Conservation (phyloP, 2,888 invertebrate species). For the Microctonus aethiopoides region DNA sequence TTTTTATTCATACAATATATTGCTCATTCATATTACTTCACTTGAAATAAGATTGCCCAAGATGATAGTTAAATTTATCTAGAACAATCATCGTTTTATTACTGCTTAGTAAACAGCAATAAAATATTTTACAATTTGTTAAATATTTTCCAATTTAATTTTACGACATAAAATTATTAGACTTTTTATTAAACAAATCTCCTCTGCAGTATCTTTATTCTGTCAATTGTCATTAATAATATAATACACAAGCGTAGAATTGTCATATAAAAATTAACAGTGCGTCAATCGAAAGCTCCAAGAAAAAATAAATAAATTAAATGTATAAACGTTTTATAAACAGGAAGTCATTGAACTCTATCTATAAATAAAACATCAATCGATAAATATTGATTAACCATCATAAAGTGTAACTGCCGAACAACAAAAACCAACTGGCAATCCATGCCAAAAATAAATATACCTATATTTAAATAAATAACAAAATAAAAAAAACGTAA, state of each 20-base stretch:
- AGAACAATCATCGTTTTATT: neutral
- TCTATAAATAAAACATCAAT: slow-evolving; percentile 45
- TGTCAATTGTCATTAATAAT: neutral
- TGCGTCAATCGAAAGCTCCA: neutral
- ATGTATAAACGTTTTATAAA: neutral
- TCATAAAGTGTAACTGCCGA: neutral
- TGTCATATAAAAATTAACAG: no score
- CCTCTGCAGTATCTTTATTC: neutral
- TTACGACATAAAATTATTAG: no score
- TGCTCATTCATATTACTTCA: neutral
- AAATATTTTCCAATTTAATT: neutral
- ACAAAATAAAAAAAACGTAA: neutral
- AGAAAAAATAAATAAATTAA: neutral
- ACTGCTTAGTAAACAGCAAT: neutral
- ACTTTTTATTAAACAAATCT: neutral
- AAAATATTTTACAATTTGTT: neutral
- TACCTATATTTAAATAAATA: no score
- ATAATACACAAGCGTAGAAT: no score
- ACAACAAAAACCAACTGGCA: neutral
- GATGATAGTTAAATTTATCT: neutral
- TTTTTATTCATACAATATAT: no score
- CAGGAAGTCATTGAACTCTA: slow-evolving; percentile 42
- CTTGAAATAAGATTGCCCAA: neutral
- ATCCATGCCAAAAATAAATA: neutral
- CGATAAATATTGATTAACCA: slow-evolving; percentile 40